Conservation (phyloP, 1,140 invertebrate species). For the Druon quercuslanigerum region DNA sequence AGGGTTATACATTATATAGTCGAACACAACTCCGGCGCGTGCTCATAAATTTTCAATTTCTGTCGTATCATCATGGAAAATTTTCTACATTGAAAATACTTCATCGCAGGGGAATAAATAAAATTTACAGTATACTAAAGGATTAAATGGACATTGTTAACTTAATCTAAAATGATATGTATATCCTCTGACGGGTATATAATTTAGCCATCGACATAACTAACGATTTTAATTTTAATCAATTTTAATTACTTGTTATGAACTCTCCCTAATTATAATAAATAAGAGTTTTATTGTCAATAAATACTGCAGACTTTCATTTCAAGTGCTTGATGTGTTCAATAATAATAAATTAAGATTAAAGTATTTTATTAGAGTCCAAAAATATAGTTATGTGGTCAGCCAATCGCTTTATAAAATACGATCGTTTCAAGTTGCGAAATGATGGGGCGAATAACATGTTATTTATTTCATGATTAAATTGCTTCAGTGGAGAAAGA, state of each 20-base stretch:
- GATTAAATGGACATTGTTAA: conserved; percentile 5
- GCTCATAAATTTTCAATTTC: conserved; percentile 28
- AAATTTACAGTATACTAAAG: background rate
- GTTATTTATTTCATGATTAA: background rate
- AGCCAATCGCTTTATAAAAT: conserved; percentile 10
- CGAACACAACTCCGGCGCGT: conserved; percentile 7
- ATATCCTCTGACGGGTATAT: background rate
- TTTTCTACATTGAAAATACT: conserved; percentile 22
- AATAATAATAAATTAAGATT: conserved; percentile 10
- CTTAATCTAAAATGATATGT: background rate
- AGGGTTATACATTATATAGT: conserved; percentile 29
- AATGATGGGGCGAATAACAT: background rate
- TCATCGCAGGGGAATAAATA: conserved; percentile 14
- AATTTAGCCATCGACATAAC: conserved; percentile 11
- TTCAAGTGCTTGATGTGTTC: conserved; percentile 11
- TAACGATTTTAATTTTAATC: background rate
- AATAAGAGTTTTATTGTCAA: background rate
- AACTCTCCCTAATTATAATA: background rate
- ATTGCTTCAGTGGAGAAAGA: conserved; percentile 21
- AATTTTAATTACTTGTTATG: conserved; percentile 18
- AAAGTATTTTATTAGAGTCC: background rate
- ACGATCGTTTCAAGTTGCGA: conserved; percentile 1
- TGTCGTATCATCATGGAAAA: conserved; percentile 21
- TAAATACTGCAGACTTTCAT: conserved; percentile 10
- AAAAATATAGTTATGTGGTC: conserved; percentile 12